phyloP scores from a whole-genome alignment of 2,888 invertebrate genomes.

The Thecophora atra region DNA sequence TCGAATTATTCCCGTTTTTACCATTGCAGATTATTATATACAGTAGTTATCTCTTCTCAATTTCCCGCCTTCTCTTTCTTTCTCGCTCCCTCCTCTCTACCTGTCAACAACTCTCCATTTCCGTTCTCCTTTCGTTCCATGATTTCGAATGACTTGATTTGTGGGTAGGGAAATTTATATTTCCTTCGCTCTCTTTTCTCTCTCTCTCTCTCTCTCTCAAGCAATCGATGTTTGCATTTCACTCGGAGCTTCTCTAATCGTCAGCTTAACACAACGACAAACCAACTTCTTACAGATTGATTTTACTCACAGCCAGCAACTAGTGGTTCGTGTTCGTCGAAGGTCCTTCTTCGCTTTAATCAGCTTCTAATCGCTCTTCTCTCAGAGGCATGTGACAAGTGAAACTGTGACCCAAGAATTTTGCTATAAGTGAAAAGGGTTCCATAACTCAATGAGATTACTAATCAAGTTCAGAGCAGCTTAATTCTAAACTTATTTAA shows the following conservation, averaged over 20 bases:
- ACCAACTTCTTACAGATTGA: neutral
- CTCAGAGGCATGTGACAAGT: neutral
- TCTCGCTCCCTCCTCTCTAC: neutral
- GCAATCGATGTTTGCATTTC: too few relatives aligned
- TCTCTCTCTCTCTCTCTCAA: neutral
- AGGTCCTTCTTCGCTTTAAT: neutral
- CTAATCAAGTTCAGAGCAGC: too few relatives aligned
- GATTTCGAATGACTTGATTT: neutral
- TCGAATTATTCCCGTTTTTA: too few relatives aligned
- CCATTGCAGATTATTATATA: too few relatives aligned
- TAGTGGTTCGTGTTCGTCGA: slow-evolving; percentile 30
- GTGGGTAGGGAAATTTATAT: neutral
- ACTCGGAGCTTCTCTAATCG: neutral
- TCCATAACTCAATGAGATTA: too few relatives aligned
- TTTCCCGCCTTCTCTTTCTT: neutral
- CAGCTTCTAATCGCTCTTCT: neutral
- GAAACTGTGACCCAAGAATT: too few relatives aligned
- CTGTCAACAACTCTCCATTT: neutral
- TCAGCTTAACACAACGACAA: neutral
- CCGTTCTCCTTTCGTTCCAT: neutral
- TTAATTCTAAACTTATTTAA: too few relatives aligned
- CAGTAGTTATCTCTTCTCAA: neutral
- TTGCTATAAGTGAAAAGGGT: too few relatives aligned
- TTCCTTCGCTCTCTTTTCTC: neutral
- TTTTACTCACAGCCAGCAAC: slow-evolving; percentile 23